Conservation (phyloP, 2,888 invertebrate genomes). For the Epiblema foenella region DNA sequence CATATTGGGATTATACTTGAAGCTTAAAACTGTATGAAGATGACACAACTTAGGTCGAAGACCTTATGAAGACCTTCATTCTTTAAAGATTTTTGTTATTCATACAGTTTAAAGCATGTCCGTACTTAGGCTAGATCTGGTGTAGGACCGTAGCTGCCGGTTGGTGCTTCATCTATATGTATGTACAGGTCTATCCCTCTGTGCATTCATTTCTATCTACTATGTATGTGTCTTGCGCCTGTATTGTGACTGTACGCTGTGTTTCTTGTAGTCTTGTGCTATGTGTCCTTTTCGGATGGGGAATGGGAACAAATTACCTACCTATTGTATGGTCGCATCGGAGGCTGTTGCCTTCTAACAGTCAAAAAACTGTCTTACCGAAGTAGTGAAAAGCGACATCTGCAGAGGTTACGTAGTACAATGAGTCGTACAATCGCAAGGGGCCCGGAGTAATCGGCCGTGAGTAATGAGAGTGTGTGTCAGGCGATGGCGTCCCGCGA, state of each 20-base stretch:
- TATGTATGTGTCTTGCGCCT: constrained; percentile 63
- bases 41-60: not conserved
- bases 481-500: constrained; percentile 90
- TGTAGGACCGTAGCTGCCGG: constrained; percentile 73
- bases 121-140: constrained; percentile 62
- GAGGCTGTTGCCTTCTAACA: not conserved
- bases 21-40: constrained; percentile 34
- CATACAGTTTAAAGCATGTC: constrained; percentile 49
- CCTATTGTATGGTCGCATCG: not conserved
- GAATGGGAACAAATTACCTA: not conserved
- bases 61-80: no score
- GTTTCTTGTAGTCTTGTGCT: constrained; percentile 43
- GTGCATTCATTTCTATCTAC: constrained; percentile 72
- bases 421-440: constrained; percentile 67
- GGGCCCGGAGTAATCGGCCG: constrained; percentile 56
- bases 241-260: constrained; percentile 78
- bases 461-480: constrained; percentile 81
- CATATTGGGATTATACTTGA: constrained; percentile 64
- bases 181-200: constrained; percentile 68
- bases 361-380: not conserved
- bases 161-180: constrained; percentile 82
- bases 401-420: constrained; percentile 21
- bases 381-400: constrained; percentile 17
- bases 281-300: constrained; percentile 45
- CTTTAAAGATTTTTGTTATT: constrained; percentile 17